phyloP scores from a whole-genome alignment of 2,888 invertebrate species.

The Yponomeuta cagnagella region DNA sequence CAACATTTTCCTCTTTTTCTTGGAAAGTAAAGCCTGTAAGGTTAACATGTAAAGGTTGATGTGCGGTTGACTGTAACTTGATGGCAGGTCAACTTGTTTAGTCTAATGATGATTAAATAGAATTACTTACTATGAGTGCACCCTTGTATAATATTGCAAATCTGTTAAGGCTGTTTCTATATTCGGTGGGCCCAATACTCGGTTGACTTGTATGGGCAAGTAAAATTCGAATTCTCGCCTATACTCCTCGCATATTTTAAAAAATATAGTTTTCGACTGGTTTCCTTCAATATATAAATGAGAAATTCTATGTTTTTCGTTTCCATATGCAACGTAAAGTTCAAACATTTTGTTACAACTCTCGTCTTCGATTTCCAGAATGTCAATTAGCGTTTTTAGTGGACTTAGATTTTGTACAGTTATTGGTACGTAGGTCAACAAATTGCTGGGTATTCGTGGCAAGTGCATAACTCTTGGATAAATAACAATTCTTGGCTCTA shows the following conservation, averaged over 20 bases:
- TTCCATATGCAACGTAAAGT: constrained; percentile 47
- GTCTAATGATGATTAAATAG: neutral
- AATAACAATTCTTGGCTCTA: constrained; percentile 67
- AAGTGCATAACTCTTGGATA: constrained; percentile 68
- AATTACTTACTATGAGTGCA: constrained; percentile 24
- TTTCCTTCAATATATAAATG: constrained; percentile 51
- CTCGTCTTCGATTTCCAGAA: constrained; percentile 51
- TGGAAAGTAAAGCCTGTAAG: too few relatives aligned
- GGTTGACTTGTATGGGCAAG: constrained; percentile 76
- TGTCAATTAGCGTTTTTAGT: constrained; percentile 42
- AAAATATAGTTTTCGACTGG: constrained; percentile 51
- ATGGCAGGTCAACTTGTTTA: too few relatives aligned
- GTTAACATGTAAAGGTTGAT: too few relatives aligned
- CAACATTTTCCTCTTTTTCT: too few relatives aligned
- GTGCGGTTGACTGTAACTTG: too few relatives aligned
- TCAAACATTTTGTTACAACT: constrained; percentile 34
- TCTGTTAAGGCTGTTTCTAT: constrained; percentile 44
- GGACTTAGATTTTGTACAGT: constrained; percentile 52
- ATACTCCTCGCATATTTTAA: constrained; percentile 54
- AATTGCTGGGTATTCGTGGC: constrained; percentile 58
- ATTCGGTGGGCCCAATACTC: constrained; percentile 72
- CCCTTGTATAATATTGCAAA: constrained; percentile 47
- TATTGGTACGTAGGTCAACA: constrained; percentile 56
- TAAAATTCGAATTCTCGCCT: constrained; percentile 73
- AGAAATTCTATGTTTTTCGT: constrained; percentile 49